Evolutionary conservation across 2,797 vertebrate species (phyloP).

Genomic region (Pangasius larnaudii): DNA sequence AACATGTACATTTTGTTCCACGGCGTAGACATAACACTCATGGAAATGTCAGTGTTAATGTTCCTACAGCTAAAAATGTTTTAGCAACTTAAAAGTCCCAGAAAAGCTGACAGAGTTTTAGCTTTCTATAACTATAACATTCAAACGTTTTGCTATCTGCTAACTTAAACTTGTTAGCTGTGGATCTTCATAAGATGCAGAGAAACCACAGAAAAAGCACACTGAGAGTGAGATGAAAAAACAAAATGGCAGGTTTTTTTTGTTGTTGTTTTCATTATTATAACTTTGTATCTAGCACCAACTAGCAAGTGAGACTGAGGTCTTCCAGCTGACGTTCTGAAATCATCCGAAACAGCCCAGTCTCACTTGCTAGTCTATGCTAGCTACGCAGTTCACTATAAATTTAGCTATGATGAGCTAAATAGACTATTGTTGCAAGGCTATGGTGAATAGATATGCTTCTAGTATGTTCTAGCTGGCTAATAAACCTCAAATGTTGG

Average conservation of each 20-base stretch:
- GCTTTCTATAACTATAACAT: background rate
- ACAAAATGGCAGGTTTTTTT: background rate
- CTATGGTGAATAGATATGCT: background rate
- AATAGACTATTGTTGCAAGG: background rate
- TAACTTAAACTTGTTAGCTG: background rate
- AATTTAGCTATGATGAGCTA: conserved; percentile 5
- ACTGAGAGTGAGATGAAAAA: background rate
- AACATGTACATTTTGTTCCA: background rate
- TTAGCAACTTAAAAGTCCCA: background rate
- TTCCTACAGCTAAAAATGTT: conserved; percentile 1
- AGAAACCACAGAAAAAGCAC: background rate
- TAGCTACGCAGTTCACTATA: background rate
- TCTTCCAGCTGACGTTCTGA: background rate
- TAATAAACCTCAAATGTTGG: background rate
- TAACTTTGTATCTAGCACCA: background rate
- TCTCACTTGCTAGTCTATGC: background rate
- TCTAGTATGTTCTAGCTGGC: background rate
- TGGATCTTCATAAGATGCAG: background rate
- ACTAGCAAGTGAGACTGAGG: background rate
- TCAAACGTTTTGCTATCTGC: background rate
- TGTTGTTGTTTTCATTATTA: background rate
- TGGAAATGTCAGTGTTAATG: background rate
- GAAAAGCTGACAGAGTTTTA: background rate
- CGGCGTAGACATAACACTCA: background rate
- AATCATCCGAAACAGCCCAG: background rate